Evolutionary conservation across 2,113 vertebrate genomes (phyloP).

Genomic region (Phylloscopus trochiloides): DNA sequence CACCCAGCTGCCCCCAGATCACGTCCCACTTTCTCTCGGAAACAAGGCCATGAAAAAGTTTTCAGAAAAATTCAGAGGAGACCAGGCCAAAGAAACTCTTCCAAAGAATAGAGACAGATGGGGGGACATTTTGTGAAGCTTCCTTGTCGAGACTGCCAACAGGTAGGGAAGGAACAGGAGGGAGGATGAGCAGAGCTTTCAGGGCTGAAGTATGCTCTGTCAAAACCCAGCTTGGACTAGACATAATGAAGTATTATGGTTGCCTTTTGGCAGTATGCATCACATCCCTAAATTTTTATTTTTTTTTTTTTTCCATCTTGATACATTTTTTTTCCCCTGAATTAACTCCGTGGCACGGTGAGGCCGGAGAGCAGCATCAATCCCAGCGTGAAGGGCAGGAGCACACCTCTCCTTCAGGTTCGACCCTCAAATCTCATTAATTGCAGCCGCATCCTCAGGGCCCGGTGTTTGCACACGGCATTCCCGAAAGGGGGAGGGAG

Average conservation of each 20-base stretch:
- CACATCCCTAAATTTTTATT: not conserved
- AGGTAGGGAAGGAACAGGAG: not conserved
- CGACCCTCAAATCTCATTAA: conserved; percentile 50
- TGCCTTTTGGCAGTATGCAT: not conserved
- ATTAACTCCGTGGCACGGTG: accelerated
- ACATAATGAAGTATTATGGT: not conserved
- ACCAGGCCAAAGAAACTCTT: not conserved
- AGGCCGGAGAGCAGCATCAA: not conserved
- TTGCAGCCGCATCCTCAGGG: not conserved
- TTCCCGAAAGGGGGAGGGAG: not conserved
- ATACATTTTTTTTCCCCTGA: not conserved
- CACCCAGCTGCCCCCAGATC: not conserved
- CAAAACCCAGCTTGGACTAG: not conserved
- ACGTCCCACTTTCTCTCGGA: not conserved
- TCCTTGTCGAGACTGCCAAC: not conserved
- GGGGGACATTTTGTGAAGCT: not conserved
- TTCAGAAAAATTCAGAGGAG: not conserved
- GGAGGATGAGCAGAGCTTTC: not conserved
- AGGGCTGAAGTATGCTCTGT: not conserved
- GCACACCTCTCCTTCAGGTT: conserved; percentile 21
- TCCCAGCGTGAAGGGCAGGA: not conserved
- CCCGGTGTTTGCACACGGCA: not conserved
- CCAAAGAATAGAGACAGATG: not conserved
- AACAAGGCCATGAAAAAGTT: not conserved
- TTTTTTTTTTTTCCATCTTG: not conserved